Percentiles rank a stretch among this genome's conserved stretches.
Conservation (phyloP, 2,888 invertebrate species). For the Nemotelus nigrinus region DNA sequence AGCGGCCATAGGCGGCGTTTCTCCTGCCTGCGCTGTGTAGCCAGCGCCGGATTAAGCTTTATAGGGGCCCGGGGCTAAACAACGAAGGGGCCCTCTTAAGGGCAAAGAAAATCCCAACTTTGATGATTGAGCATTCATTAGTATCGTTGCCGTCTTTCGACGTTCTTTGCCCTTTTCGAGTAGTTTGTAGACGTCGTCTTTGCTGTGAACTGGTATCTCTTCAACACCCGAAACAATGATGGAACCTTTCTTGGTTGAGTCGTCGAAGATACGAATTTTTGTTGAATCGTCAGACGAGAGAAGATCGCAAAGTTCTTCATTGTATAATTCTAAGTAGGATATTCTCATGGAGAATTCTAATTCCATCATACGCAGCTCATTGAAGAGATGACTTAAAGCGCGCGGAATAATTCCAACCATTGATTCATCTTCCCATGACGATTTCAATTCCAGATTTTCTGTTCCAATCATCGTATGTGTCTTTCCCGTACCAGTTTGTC, state of each 20-base stretch:
- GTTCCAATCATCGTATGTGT: slow-evolving; percentile 97
- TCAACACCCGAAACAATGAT: slow-evolving; percentile 92
- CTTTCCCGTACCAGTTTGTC: slow-evolving; percentile 93
- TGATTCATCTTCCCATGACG: slow-evolving; percentile 82
- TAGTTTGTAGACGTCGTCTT: slow-evolving; percentile 87
- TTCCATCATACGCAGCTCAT: slow-evolving; percentile 79
- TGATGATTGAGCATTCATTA: slow-evolving; percentile 96
- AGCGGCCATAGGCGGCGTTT: too few relatives aligned
- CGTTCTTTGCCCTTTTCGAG: slow-evolving; percentile 87
- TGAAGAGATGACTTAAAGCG: slow-evolving; percentile 89
- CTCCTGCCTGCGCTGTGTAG: too few relatives aligned
- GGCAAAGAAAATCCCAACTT: too few relatives aligned
- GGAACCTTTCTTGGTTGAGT: slow-evolving; percentile 83
- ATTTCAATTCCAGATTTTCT: slow-evolving; percentile 68
- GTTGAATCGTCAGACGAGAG: slow-evolving; percentile 79
- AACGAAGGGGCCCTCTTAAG: too few relatives aligned
- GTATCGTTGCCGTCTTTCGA: slow-evolving; percentile 89
- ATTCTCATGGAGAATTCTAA: slow-evolving; percentile 90
- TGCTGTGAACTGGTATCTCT: slow-evolving; percentile 89
- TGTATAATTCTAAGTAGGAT: slow-evolving; percentile 94
- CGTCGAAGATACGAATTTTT: slow-evolving; percentile 81
- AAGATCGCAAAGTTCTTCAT: slow-evolving; percentile 95
- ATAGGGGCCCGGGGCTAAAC: too few relatives aligned
- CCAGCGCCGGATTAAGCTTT: too few relatives aligned
- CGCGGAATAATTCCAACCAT: slow-evolving; percentile 92